phyloP scores from a whole-genome alignment of 30 jellyfish, hydroid and myxozoan genomes.

The Euphysa ruthae region DNA sequence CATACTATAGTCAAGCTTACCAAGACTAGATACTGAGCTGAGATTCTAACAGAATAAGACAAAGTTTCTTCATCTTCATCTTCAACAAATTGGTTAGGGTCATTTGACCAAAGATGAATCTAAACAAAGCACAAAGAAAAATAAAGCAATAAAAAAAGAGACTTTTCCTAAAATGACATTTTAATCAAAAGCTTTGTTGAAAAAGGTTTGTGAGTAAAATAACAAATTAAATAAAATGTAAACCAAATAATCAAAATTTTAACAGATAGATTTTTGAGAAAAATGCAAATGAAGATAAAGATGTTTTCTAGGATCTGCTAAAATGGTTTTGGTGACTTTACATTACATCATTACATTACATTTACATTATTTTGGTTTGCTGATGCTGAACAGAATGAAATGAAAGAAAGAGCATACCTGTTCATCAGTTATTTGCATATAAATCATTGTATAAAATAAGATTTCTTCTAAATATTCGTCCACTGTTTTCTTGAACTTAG shows the following conservation, averaged over 20 bases:
- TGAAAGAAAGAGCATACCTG: conserved; percentile 36
- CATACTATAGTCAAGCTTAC: too few relatives aligned
- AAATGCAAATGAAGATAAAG: too few relatives aligned
- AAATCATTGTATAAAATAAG: conserved; percentile 57
- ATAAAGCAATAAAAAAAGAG: not conserved
- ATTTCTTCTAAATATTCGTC: conserved; percentile 63
- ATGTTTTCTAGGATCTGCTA: too few relatives aligned
- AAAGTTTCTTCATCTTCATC: conserved; percentile 97
- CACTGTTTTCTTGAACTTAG: conserved; percentile 54
- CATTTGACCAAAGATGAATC: conserved; percentile 53
- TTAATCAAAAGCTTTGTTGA: too few relatives aligned
- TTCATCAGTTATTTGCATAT: conserved; percentile 89
- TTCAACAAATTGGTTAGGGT: conserved; percentile 89
- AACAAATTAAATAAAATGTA: too few relatives aligned
- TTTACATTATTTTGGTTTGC: too few relatives aligned
- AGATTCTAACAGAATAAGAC: conserved; percentile 76
- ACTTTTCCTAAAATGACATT: not conserved
- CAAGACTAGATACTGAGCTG: conserved; percentile 76
- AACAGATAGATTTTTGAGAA: too few relatives aligned
- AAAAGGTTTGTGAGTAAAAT: too few relatives aligned
- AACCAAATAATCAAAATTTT: too few relatives aligned
- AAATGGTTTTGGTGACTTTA: too few relatives aligned
- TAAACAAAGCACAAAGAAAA: conserved; percentile 6
- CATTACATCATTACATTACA: too few relatives aligned
- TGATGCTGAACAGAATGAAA: too few relatives aligned